Percentiles rank a stretch among this genome's conserved stretches.
Evolutionary conservation across 2,113 vertebrate species (phyloP).

Genomic region (Vimba vimba): DNA sequence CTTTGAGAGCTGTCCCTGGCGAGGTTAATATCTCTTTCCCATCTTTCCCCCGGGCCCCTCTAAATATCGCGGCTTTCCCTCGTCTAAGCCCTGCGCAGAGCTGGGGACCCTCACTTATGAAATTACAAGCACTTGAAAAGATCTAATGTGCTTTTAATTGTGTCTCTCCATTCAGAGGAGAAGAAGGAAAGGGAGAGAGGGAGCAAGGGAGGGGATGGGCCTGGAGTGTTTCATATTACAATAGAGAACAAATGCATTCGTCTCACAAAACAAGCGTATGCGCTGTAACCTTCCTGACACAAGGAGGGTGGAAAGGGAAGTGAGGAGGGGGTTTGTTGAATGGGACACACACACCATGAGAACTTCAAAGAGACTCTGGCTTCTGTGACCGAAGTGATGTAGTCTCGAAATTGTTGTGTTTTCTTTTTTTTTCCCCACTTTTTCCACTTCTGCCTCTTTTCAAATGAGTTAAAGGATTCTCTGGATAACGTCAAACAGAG

Average conservation of each 20-base stretch:
- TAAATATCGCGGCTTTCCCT: conserved; percentile 71
- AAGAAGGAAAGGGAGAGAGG: conserved; percentile 35
- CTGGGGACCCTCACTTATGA: conserved; percentile 74
- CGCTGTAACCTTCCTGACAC: conserved; percentile 71
- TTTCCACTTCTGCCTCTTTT: conserved; percentile 48
- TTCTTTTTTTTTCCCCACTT: conserved; percentile 18
- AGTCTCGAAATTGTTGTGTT: conserved; percentile 49
- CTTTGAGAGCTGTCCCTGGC: conserved; percentile 71
- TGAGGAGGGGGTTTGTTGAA: conserved; percentile 55
- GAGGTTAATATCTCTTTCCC: conserved; percentile 82
- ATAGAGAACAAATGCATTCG: conserved; percentile 65
- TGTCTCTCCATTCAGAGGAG: conserved; percentile 71
- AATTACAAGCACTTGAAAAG: conserved; percentile 82
- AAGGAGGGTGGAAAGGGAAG: conserved; percentile 61
- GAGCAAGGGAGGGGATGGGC: conserved; percentile 29
- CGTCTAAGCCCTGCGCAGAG: conserved; percentile 52
- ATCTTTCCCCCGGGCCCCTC: conserved; percentile 78
- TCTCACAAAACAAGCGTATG: conserved; percentile 65
- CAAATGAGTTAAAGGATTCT: conserved; percentile 48
- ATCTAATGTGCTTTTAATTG: conserved; percentile 86
- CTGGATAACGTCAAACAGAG: conserved; percentile 46
- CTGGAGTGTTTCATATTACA: conserved; percentile 78
- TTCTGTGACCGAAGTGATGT: conserved; percentile 47
- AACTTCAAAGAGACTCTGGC: conserved; percentile 51
- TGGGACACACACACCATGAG: conserved; percentile 50